Base-by-base conservation (phyloP, 2,113 vertebrate species). In the Sapayoa aenigma region DNA sequence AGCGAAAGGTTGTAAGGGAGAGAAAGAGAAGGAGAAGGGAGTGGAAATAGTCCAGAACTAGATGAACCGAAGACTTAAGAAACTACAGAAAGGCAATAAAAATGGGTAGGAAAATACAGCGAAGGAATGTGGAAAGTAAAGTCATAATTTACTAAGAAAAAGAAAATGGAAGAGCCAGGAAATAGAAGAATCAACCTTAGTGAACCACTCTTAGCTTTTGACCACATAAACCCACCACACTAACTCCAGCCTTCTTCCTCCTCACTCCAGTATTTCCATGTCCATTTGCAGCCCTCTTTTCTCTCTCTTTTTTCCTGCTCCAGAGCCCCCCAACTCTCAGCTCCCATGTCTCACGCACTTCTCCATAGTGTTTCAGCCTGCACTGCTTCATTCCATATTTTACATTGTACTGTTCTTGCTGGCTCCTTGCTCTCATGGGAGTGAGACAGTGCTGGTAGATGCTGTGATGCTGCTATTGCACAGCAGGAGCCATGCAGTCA, bases 361-460 rank as follows among this genome's bases (percentile, higher is more conserved):
- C 30, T 91, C n/a, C 6, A 1, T 28, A 46, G 3, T 58, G 21
- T 87, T 71, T 55, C 47, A 52, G 18, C 60, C 16, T 41, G 7
- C 53, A 11, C 23, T 44, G 5, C 10, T 65, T 71, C 46, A 8
- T 50, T 84, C 35, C 30, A 10, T 24, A 5, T 60, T 91, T 84
- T 31, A 42, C 1, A 1, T 25, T 49, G 10, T 16, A 35, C 4
- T 5, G 0, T 66, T 87, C 37, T 22, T 65, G 7, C 25, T 27
- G 20, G 10, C 28, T 82, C 22, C 7, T 6, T 23, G 20, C 5
- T 69, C 10, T 67, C 19, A 6, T 14, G 24, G 22, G 37, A 68
- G 28, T 39, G 91, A 71, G 28, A 27, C 0, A 0, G 47, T 7
- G 7, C 28, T n/a, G 16, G 5, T 20, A 49, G 49, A 37, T 0